phyloP scores from a whole-genome alignment of 1,140 invertebrate species.

The Leptonema lineaticorne region DNA sequence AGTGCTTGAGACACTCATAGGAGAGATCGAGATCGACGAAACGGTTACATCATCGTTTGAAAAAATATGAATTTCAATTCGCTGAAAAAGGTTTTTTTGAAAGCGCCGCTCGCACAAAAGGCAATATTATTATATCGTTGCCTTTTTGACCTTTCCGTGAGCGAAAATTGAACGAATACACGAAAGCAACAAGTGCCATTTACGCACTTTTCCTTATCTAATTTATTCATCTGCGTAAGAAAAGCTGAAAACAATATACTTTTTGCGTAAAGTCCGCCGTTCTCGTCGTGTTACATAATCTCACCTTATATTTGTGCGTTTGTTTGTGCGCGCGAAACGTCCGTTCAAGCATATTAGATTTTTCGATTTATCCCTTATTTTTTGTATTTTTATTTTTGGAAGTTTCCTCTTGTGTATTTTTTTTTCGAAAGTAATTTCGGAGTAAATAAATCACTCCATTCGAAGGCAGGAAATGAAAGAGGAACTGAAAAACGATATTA shows the following conservation, averaged over 20 bases:
- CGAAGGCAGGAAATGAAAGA: constrained; percentile 11
- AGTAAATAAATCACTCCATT: constrained; percentile 11
- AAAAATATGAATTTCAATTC: too few species aligned
- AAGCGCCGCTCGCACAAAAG: too few species aligned
- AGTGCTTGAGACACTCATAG: too few species aligned
- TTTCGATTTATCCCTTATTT: too few species aligned
- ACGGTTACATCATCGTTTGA: too few species aligned
- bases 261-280: not conserved
- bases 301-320: not conserved
- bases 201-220: constrained; percentile 12
- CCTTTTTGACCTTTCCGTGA: too few species aligned
- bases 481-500: constrained; percentile 12
- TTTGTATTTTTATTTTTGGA: not conserved
- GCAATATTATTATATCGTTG: too few species aligned
- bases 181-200: constrained; percentile 18
- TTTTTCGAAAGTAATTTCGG: not conserved
- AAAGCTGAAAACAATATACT: not conserved
- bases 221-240: constrained; percentile 7
- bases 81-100: too few species aligned
- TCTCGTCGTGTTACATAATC: not conserved
- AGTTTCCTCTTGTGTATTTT: too few species aligned
- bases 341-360: too few species aligned
- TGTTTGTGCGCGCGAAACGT: not conserved
- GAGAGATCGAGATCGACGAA: too few species aligned
- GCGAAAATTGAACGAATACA: not conserved